Base-by-base conservation (phyloP, 2,888 invertebrate genomes). In the Athalia circularis region DNA sequence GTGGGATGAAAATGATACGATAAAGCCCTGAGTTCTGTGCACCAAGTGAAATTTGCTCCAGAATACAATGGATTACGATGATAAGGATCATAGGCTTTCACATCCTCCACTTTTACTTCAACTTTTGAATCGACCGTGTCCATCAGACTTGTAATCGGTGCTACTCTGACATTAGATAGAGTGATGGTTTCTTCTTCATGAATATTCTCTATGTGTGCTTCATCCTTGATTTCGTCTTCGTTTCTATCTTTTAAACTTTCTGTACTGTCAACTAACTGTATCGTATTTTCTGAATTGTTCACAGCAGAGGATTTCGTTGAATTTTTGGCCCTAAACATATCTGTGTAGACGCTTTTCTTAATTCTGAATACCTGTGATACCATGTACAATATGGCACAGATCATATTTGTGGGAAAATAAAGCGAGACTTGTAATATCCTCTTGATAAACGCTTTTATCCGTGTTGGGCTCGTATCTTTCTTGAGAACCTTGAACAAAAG, bases 1-100 rank as follows among this genome's bases (percentile, higher is more conserved):
- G 97, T 96, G 0, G 99, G 99, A 91, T 99, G 99, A 89, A 94
- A 98, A 90, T 99, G 98, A 0, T 92, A 87, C 0, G 92, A 90
- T 0, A 99, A 91, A 0, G 93, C 89, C 8, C 92, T 82, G n/a
- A 99, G 91, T 89, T 99, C 99, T 74, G 94, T 90, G 80, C 95
- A 94, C 0, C 95, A 93, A 0, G 94, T 92, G 77, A 92, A 92
- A 64, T 94, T 93, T 0, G 96, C 97, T 48, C 96, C 96, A 9
- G 96, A 95, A 91, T 94, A 97, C 13, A 95, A 89, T 0, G 99
- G 99, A 91, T 99, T 98, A 47, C 99, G 93, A 45, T 94, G 92
- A 79, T 92, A 90, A 0, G 95, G 94, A 89, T 95, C 93, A 89
- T 96, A 96, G 45, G 90, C 91, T 0, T 90, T 90, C 70, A 91